Base-by-base conservation (phyloP, 2,888 invertebrate genomes). In the Adelphocoris suturalis region DNA sequence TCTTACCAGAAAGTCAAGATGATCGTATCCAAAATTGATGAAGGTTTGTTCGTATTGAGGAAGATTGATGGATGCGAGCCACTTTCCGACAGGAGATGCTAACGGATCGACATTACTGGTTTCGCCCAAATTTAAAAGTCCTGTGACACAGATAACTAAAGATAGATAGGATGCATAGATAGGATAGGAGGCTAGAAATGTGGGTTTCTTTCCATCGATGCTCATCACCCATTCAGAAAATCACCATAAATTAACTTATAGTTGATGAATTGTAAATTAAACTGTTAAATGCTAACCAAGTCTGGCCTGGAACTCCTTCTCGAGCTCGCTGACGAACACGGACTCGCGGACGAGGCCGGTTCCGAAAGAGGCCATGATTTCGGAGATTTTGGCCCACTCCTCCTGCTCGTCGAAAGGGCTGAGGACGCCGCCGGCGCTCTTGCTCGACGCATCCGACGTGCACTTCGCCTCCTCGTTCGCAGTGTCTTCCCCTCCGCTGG, bases 311-410 rank as follows among this genome's bases (percentile, higher is more conserved):
- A 97, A 97, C 94, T 97, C 97, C 92, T 96, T 96, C 93, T 97
- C 97, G 91, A 97, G 93, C 92, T 97, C 97, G 5, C 96, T 96
- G 81, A 97, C 96, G 93, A 97, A 96, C 23, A 97, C 96, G 0
- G 96, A 96, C 93, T 96, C 96, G 27, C 96, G 94, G 16, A 97
- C 96, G 55, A 97, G 95, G 90, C 97, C 97, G 91, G 97, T 97
- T 91, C 98, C 98, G 93, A 99, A 97, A 0, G 98, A 97, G 76
- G 98, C 98, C 96, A 99, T 97, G 92, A 98, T 98, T 94, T 98
- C 98, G 82, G 97, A 97, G 92, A 99, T 98, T 94, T 98, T 97
- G 37, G 97, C 97, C 97, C 99, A 98, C 94, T 99, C 98, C 94
- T 98, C 98, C 94, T 97, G 96, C 93, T 98, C 98, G 94, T 98